Evolutionary conservation across 1,140 invertebrate genomes (phyloP).

Genomic region (Micrasema longulum): DNA sequence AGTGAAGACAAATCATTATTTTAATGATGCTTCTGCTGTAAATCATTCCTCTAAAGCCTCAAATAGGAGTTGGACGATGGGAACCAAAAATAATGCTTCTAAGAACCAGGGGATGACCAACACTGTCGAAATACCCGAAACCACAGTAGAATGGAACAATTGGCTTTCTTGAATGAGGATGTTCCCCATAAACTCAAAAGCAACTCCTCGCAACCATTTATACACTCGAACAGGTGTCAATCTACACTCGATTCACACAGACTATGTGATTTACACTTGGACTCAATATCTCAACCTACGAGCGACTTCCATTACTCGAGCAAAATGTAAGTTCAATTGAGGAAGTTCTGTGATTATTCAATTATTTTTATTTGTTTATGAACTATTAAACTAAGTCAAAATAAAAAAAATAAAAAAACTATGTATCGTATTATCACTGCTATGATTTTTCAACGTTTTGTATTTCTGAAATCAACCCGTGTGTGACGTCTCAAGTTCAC

Average conservation of each 20-base stretch:
- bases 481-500: too few species aligned
- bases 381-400: too few species aligned
- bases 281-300: slow-evolving; percentile 12
- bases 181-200: background rate
- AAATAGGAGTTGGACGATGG: slow-evolving; percentile 46
- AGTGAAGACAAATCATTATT: slow-evolving; percentile 31
- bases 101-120: background rate
- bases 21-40: slow-evolving; percentile 31
- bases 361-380: too few species aligned
- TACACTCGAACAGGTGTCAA: slow-evolving; percentile 38
- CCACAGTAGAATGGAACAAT: background rate
- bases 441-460: too few species aligned
- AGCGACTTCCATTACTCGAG: slow-evolving; percentile 13
- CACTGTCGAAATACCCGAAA: slow-evolving; percentile 12
- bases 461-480: too few species aligned
- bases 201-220: background rate
- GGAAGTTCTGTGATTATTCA: too few species aligned
- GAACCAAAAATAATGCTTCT: slow-evolving; percentile 18
- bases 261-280: slow-evolving; percentile 29
- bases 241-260: slow-evolving; percentile 17
- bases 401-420: too few species aligned
- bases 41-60: slow-evolving; percentile 39
- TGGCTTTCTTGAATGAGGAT: slow-evolving; percentile 7
- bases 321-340: slow-evolving; percentile 22
- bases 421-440: too few species aligned